These are phyloP conservation scores for Oscheius sp. DNA, from an alignment of 2,888 invertebrate genomes.

Conservation along the genomic window DNA sequence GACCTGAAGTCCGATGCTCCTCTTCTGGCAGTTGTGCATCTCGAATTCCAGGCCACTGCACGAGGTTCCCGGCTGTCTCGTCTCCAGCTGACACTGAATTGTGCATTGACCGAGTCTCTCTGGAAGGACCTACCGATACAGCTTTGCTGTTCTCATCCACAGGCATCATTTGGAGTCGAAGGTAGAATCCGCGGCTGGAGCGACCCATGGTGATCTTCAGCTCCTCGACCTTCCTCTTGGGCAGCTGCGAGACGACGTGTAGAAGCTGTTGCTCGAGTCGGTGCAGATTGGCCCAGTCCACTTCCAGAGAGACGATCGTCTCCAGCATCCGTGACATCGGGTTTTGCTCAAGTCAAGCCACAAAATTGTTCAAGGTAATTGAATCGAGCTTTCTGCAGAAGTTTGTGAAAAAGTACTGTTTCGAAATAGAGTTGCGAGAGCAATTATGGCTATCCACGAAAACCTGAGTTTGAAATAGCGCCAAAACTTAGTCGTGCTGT, in stretches of 20 bases:
- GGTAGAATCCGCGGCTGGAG: not conserved
- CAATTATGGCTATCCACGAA: too few species aligned
- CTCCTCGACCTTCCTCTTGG: slow-evolving; percentile 20
- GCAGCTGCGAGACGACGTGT: slow-evolving; percentile 14
- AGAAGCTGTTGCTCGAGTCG: slow-evolving; percentile 26
- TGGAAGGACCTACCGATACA: not conserved
- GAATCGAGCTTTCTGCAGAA: too few species aligned
- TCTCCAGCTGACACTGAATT: slow-evolving; percentile 4
- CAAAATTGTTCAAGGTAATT: too few species aligned
- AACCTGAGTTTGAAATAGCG: too few species aligned
- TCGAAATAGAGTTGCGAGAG: too few species aligned
- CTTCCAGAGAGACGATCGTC: slow-evolving; percentile 21
- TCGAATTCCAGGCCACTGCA: slow-evolving; percentile 1
- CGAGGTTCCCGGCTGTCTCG: not conserved
- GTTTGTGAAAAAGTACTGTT: too few species aligned
- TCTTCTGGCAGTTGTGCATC: not conserved
- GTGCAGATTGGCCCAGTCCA: slow-evolving; percentile 11
- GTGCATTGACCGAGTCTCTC: not conserved
- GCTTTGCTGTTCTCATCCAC: not conserved
- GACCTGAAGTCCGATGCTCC: slow-evolving; percentile 8
- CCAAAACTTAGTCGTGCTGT: too few species aligned
- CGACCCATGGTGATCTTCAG: slow-evolving; percentile 24
- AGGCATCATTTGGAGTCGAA: slow-evolving; percentile 18
- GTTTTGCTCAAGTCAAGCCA: too few species aligned
- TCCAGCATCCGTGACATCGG: not conserved